Percentiles rank a stretch among this genome's conserved stretches.
Conservation (phyloP, 1,140 invertebrate species). For the Pomacea maculata region DNA sequence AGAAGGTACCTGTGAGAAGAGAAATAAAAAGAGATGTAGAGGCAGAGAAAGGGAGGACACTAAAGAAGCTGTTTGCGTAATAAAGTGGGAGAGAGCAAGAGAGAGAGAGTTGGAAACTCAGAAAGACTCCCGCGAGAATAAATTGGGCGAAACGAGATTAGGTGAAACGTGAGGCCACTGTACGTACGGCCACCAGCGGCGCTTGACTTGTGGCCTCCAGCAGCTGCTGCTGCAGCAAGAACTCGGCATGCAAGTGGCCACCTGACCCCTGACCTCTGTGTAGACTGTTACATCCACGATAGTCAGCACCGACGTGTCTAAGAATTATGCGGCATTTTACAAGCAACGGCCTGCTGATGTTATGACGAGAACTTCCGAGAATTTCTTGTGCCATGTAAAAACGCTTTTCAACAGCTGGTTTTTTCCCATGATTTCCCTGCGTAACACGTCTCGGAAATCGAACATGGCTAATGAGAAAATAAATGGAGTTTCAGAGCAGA, state of each 20-base stretch:
- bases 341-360: no score
- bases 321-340: no score
- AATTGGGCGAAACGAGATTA: not conserved
- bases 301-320: no score
- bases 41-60: not conserved
- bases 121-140: not conserved
- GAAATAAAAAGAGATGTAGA: not conserved
- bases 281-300: no score
- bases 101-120: not conserved
- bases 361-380: no score
- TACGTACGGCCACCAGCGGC: constrained; percentile 5
- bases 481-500: not conserved
- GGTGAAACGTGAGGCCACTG: constrained; percentile 3
- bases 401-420: no score
- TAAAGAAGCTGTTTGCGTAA: not conserved
- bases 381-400: no score
- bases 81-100: not conserved
- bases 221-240: not conserved
- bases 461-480: not conserved
- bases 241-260: not conserved
- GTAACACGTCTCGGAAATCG: not conserved
- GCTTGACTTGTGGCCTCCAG: not conserved
- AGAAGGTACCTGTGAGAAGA: not conserved
- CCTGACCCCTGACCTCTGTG: not conserved
- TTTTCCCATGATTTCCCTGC: not conserved